Base-by-base conservation (phyloP, 2,888 invertebrate genomes). In the Dryomyza anilis region DNA sequence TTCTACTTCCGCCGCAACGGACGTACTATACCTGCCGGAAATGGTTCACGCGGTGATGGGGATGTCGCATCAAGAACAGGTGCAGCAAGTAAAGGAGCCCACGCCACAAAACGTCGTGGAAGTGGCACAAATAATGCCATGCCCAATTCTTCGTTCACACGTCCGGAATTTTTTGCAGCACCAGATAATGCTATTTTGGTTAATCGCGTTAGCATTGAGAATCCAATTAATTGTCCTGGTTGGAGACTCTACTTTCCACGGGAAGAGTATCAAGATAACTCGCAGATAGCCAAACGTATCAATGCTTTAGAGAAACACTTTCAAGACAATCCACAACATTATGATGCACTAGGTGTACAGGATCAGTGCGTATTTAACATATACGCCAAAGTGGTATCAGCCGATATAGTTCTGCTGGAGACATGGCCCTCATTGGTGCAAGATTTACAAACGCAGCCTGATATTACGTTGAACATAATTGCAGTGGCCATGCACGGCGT, bases 201-300 rank as follows among this genome's bases (percentile, higher is more conserved):
- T 8, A 73, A 72, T 55, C 73, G 73, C 46, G 45, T 80, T 0
- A 65, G 73, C 3, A 74, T 76, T 8, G 73, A 77, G 23, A 75
- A 74, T 46, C 76, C 76, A 0, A n/a, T 29, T 2, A 66, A 85
- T 5, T 91, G 89, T 79, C 85, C 87, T 71, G 88, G 89, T 21
- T 94, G 94, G 92, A 88, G 89, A 70, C 82, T 92, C 8, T 95
- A 95, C 83, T 92, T 94, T 80, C 87, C 90, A 39, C 85, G 87
- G 62, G 88, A 90, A 85, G 86, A 81, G 57, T 87, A 83, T 66
- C 77, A 77, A 65, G 84, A 86, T 14, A 82, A 85, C 30, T 86
- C 85, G 10, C 79, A 83, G 0, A 80, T 86, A 19, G 82, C 86
- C 5, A 78, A 79, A 60, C 87, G 86, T 72, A 79, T 88, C 3